phyloP scores from a whole-genome alignment of 2,113 vertebrate species.

The Gopherus evgoodei region DNA sequence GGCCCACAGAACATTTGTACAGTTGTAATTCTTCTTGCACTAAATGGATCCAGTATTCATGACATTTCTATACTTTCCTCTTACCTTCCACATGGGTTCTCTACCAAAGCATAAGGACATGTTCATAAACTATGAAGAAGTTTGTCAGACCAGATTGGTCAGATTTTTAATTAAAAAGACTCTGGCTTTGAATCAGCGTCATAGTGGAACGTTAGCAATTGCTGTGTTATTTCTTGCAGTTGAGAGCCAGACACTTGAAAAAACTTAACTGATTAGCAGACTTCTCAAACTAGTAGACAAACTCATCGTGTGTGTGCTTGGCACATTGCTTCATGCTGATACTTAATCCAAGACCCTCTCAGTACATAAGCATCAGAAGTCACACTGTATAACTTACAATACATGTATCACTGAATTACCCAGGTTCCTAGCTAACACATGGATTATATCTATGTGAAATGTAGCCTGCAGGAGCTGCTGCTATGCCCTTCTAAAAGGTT shows the following conservation, averaged over 20 bases:
- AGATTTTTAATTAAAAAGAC: background rate
- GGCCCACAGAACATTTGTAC: background rate
- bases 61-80: background rate
- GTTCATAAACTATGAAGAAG: background rate
- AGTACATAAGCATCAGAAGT: background rate
- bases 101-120: background rate
- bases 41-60: background rate
- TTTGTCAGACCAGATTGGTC: background rate
- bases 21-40: background rate
- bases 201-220: background rate
- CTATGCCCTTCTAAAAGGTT: constrained; percentile 83
- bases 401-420: background rate
- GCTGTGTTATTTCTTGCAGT: background rate
- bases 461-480: constrained; percentile 88
- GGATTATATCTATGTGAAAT: background rate
- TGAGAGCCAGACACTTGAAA: background rate
- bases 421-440: background rate
- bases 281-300: background rate
- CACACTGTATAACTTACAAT: background rate
- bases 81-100: background rate
- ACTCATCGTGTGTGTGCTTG: background rate
- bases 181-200: background rate
- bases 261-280: background rate
- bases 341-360: background rate
- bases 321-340: background rate